Evolutionary conservation across 1,140 invertebrate genomes (phyloP), one percentile per base, ranked within the genome.

Genomic region (Eumeta japonica): DNA sequence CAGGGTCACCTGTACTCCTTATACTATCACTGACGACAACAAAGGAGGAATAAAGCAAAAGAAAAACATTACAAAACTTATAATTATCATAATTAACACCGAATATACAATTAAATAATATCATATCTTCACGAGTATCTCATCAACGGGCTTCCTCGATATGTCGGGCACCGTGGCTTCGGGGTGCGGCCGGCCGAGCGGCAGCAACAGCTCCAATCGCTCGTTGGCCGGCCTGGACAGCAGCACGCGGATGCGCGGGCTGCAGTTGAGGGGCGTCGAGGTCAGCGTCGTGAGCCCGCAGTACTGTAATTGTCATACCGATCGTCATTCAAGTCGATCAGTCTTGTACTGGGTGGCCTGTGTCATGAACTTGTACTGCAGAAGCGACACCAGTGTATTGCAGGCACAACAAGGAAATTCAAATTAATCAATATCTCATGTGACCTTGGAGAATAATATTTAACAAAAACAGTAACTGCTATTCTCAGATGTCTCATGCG

Each of bases 231-330:
- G 91, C 39, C 92, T 78, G 20, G 76, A 72, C 1, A 94, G 77
- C 10, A 95, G 70, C 15, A 73, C 58, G 20, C 89, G 72, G 3
- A 95, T 72, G 3, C 86, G 82, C 2, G 87, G 81, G 1, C 90
- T 91, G 65, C 90, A 92, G 60, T 94, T 94, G 9, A 95, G 62
- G 1, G 92, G 92, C 3, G 92, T 94, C 2, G 89, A 92, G 1
- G 89, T 90, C 12, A 95, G 74, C 0, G 90, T 88, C 7, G 86
- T 87, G 13, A 95, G 65, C 5, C 92, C 92, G 35, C 88, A 87
- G 55, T 88, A 83, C 87, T 90, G 65, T 24, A 78, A 73, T 27
- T 42, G 5, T 24, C 5, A 24, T 7, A 24, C 20, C 5, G n/a
- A 24, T 13, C 7, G 5, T 4, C 7, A 30, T 30, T 10, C 7